phyloP scores from a whole-genome alignment of 2,888 invertebrate species.

The Nephrotoma guestfalica region DNA sequence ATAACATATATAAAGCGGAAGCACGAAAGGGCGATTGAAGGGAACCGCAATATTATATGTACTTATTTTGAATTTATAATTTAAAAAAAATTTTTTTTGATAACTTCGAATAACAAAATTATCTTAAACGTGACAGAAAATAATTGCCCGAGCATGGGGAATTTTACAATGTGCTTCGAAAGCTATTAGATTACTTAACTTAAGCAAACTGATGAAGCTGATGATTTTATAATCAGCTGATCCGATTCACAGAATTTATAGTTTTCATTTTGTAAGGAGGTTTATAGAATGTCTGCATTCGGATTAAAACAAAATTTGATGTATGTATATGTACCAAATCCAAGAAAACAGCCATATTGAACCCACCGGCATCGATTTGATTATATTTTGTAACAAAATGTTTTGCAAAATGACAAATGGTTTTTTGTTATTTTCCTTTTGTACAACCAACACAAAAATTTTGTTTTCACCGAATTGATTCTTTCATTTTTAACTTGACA shows the following conservation, averaged over 20 bases:
- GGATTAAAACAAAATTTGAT: not conserved
- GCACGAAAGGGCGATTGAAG: too few relatives aligned
- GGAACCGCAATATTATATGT: too few relatives aligned
- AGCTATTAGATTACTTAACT: not conserved
- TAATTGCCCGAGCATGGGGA: not conserved
- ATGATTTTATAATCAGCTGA: too few relatives aligned
- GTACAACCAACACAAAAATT: not conserved
- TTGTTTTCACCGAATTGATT: not conserved
- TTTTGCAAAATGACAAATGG: not conserved
- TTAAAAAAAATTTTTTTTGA: too few relatives aligned
- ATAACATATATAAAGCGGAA: too few relatives aligned
- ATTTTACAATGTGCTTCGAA: not conserved
- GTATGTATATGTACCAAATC: not conserved
- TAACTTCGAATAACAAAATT: too few relatives aligned
- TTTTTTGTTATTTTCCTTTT: not conserved
- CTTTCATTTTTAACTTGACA: not conserved
- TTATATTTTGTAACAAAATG: not conserved
- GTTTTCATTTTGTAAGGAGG: too few relatives aligned
- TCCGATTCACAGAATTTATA: too few relatives aligned
- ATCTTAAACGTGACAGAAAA: too few relatives aligned
- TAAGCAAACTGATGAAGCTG: too few relatives aligned
- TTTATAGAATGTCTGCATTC: not conserved
- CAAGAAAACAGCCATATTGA: not conserved
- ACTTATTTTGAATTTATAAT: too few relatives aligned
- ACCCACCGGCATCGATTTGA: not conserved